phyloP scores from a whole-genome alignment of 2,888 invertebrate species.

The Zootermopsis nevadensis region DNA sequence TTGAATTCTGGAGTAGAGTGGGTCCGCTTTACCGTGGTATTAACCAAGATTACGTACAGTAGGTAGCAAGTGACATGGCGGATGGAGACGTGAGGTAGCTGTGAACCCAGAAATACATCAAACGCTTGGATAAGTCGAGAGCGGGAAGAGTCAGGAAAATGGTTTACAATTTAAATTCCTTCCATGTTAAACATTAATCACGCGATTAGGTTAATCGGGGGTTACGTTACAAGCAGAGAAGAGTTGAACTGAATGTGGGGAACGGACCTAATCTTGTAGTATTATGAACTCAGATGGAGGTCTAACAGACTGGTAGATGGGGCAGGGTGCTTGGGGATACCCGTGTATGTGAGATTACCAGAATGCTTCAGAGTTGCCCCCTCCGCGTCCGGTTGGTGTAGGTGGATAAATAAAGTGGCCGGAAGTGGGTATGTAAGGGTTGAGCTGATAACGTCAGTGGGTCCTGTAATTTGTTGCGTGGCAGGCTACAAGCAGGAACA shows the following conservation, averaged over 20 bases:
- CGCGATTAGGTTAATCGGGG: slow-evolving; percentile 19
- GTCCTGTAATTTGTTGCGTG: background rate
- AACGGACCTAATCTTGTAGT: slow-evolving; percentile 9
- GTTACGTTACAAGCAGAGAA: slow-evolving; percentile 10
- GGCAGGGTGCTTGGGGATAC: background rate
- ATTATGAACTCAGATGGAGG: slow-evolving; percentile 18
- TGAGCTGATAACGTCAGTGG: slow-evolving; percentile 10
- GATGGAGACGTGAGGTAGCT: background rate
- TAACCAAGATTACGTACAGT: slow-evolving; percentile 38
- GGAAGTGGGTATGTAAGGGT: background rate
- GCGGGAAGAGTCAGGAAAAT: background rate
- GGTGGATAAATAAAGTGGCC: background rate
- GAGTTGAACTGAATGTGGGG: background rate
- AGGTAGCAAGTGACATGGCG: slow-evolving; percentile 35
- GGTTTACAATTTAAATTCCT: slow-evolving; percentile 26
- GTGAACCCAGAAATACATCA: slow-evolving; percentile 6
- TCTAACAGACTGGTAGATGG: background rate
- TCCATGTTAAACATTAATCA: slow-evolving; percentile 28
- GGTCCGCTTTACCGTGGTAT: slow-evolving; percentile 38
- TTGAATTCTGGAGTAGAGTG: slow-evolving; percentile 30
- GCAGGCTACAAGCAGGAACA: background rate
- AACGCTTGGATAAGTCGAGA: background rate
- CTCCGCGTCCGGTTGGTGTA: background rate
- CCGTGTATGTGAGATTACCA: background rate
- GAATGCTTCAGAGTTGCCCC: background rate